Evolutionary conservation across 1,140 invertebrate species (phyloP).

Genomic region (Lucilia cuprina): DNA sequence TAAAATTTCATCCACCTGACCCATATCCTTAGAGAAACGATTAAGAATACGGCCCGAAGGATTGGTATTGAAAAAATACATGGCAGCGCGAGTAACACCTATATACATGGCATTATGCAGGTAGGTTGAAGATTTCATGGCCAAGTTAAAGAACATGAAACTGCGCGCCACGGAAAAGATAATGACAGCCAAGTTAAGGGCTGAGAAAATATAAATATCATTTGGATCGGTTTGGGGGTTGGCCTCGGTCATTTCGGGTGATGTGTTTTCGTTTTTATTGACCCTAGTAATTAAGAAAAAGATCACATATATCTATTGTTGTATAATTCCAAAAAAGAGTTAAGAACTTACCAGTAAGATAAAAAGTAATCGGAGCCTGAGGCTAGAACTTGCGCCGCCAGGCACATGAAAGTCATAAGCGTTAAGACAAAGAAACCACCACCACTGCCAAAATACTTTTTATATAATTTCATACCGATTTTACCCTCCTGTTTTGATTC

Average conservation of each 20-base stretch:
- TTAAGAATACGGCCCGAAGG: conserved; percentile 78
- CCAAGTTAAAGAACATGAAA: conserved; percentile 72
- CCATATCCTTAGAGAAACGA: conserved; percentile 86
- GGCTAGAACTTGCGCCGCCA: conserved; percentile 70
- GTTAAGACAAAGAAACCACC: conserved; percentile 64
- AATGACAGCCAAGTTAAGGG: conserved; percentile 69
- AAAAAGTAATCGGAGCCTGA: conserved; percentile 75
- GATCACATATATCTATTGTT: too few species aligned
- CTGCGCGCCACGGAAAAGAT: conserved; percentile 67
- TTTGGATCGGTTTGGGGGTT: conserved; percentile 40
- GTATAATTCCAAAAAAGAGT: too few species aligned
- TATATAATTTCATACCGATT: conserved; percentile 68
- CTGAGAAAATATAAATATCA: conserved; percentile 64
- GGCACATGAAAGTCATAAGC: conserved; percentile 60
- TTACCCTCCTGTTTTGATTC: conserved; percentile 67
- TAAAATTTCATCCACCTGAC: conserved; percentile 84
- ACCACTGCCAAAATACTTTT: conserved; percentile 69
- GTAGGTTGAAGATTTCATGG: conserved; percentile 75
- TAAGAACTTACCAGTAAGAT: conserved; percentile 68
- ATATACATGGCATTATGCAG: conserved; percentile 84
- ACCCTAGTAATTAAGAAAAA: conserved; percentile 41
- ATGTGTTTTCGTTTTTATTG: conserved; percentile 50
- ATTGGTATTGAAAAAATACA: conserved; percentile 85
- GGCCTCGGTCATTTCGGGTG: conserved; percentile 26
- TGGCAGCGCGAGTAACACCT: conserved; percentile 75